Evolutionary conservation across 2,797 vertebrate species (phyloP).

Genomic region (Odontamblyopus rebecca): DNA sequence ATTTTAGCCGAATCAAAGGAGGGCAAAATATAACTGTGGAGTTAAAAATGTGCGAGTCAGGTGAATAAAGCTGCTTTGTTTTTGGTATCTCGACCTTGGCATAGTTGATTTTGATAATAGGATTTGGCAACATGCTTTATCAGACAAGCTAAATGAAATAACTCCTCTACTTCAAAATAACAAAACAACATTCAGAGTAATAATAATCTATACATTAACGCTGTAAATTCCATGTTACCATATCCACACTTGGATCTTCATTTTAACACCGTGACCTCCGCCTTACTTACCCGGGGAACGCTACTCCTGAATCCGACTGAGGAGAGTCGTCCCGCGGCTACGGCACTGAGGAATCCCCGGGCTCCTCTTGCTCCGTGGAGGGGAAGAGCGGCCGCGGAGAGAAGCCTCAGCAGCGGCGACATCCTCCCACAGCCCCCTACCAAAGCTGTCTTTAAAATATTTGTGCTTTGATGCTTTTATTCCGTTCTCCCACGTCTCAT

Average conservation of each 20-base stretch:
- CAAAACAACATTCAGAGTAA: neutral
- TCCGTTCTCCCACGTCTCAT: neutral
- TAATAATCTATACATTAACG: neutral
- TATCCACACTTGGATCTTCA: accelerated
- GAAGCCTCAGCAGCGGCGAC: slow-evolving; percentile 68
- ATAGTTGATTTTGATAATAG: neutral
- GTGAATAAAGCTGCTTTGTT: accelerated
- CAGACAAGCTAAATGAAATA: neutral
- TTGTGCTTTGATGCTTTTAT: neutral
- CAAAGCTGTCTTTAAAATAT: neutral
- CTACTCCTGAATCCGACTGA: slow-evolving; percentile 13
- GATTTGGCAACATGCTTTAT: neutral
- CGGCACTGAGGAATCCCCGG: slow-evolving; percentile 36
- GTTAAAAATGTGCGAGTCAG: accelerated
- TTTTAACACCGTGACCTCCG: neutral
- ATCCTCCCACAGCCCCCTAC: slow-evolving; percentile 43
- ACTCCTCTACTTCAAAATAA: accelerated
- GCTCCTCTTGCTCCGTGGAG: slow-evolving; percentile 44
- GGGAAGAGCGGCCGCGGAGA: slow-evolving; percentile 58
- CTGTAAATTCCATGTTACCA: neutral
- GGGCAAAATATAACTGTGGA: accelerated
- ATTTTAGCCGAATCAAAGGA: neutral
- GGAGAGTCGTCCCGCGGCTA: slow-evolving; percentile 28
- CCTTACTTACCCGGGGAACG: slow-evolving; percentile 34
- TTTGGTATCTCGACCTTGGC: accelerated